Percentiles rank a stretch among this genome's conserved stretches.
These are phyloP conservation scores for Diacarnus erythraeanus DNA, from an alignment of 37 sponge, comb jelly and placozoan genomes.

Conservation along the genomic window DNA sequence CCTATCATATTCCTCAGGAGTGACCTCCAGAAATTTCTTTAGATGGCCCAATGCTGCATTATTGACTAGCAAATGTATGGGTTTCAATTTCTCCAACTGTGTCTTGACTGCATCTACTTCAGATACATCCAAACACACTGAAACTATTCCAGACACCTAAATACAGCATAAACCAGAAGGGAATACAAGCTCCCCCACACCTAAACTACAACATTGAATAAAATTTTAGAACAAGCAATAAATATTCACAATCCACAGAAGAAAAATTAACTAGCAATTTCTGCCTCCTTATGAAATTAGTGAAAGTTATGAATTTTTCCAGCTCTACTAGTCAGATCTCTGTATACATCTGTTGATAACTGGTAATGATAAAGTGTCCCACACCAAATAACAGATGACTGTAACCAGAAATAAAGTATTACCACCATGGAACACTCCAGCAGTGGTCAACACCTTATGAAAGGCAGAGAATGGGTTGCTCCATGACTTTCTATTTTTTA, in stretches of 20 bases:
- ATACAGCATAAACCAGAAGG: neutral
- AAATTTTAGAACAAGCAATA: neutral
- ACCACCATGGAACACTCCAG: too few relatives aligned
- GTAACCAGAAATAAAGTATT: too few relatives aligned
- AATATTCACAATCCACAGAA: neutral
- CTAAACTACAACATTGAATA: neutral
- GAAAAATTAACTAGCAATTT: too few relatives aligned
- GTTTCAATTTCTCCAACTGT: constrained; percentile 44
- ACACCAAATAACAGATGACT: too few relatives aligned
- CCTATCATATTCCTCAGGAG: constrained; percentile 78
- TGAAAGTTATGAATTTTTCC: too few relatives aligned
- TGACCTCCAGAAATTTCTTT: constrained; percentile 85
- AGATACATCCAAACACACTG: constrained; percentile 70
- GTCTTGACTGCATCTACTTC: constrained; percentile 48
- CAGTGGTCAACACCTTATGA: too few relatives aligned
- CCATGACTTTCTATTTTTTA: too few relatives aligned
- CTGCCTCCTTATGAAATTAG: too few relatives aligned
- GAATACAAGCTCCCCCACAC: neutral
- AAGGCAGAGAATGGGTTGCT: too few relatives aligned
- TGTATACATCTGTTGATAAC: too few relatives aligned
- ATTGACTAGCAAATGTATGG: constrained; percentile 93
- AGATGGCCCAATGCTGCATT: constrained; percentile 89
- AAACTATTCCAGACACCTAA: constrained; percentile 36
- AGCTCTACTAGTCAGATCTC: too few relatives aligned
- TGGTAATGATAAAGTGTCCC: too few relatives aligned